These are phyloP conservation scores for Pachyuromys duprasi DNA, from an alignment of 2,797 vertebrate species.

Conservation along the genomic window DNA sequence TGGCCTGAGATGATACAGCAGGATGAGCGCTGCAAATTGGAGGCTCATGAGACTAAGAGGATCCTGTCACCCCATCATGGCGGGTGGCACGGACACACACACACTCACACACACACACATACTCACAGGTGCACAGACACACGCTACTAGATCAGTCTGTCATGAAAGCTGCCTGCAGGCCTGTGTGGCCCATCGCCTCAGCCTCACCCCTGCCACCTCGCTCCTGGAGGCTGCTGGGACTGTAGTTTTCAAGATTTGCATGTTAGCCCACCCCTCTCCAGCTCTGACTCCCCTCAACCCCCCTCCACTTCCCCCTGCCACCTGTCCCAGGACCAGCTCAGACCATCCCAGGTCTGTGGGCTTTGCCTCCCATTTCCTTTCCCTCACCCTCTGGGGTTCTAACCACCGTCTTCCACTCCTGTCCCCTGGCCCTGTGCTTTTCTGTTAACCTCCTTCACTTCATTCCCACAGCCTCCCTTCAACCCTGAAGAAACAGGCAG, in stretches of 20 bases:
- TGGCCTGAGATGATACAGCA: background rate
- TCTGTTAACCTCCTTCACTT: background rate
- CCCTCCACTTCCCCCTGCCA: too few species aligned
- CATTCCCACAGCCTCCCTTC: background rate
- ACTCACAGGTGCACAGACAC: background rate
- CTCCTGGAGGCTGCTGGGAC: background rate
- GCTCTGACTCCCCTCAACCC: background rate
- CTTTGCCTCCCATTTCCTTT: background rate
- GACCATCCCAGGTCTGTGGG: rapidly evolving
- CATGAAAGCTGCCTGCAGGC: rapidly evolving
- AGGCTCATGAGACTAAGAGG: background rate
- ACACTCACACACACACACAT: background rate
- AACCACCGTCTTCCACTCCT: background rate
- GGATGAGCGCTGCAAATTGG: background rate
- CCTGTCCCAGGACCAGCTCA: background rate
- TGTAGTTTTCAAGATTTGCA: too few species aligned
- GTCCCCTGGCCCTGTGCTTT: background rate
- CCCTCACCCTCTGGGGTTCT: background rate
- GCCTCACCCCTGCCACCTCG: background rate
- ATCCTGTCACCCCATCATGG: background rate
- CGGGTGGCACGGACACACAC: too few species aligned
- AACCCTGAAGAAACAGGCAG: background rate
- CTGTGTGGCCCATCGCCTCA: background rate
- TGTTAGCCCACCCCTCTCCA: rapidly evolving
- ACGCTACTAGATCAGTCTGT: rapidly evolving